Base-by-base conservation (phyloP, 2,797 vertebrate genomes). In the Perodicticus potto region DNA sequence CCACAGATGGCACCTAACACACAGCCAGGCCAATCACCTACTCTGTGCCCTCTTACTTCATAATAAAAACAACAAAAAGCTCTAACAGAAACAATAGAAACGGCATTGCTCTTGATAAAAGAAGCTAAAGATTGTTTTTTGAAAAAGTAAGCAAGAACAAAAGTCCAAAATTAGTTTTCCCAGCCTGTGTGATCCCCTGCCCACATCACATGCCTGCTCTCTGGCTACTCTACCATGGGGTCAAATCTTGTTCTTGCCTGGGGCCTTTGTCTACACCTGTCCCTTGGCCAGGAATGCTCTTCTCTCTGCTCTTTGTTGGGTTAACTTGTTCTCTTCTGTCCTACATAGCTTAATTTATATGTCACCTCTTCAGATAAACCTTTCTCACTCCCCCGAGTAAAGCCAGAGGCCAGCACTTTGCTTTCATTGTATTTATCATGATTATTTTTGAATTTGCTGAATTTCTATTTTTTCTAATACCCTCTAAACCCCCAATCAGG, bases 91-190 rank as follows among this genome's bases (percentile, higher is more conserved):
- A 73, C 27, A 27, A 92, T 74, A 23, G 22, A 91, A 78, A 40
- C 76, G 14, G 20, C 6, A 5, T 45, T 65, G n/a, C 45, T 94
- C 88, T 95, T 86, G 70, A 72, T 86, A 59, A 90, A 70, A 90
- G 27, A 80, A 59, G 5, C 25, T 76, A n/a, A 53, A 49, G 10
- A 40, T 7, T 89, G 34, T 25, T 63, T 87, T 70, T 40, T 57
- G 22, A 87, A 63, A 55, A 63, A 53, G 14, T 17, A 63, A 69
- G 29, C 23, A 81, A 63, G 72, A 40, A 43, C 6, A 25, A 73
- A 83, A 74, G 20, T 20, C 40, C 45, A 23, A 45, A 45, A 22
- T 57, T 32, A 78, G 77, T 20, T 40, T 22, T 16, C 49, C 20
- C 8, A 14, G 25, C 10, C 29, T 59, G 40, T 23, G 49, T n/a